These are phyloP conservation scores for Amphiprion percula DNA, from an alignment of 2,113 vertebrate species.

Conservation along the genomic window DNA sequence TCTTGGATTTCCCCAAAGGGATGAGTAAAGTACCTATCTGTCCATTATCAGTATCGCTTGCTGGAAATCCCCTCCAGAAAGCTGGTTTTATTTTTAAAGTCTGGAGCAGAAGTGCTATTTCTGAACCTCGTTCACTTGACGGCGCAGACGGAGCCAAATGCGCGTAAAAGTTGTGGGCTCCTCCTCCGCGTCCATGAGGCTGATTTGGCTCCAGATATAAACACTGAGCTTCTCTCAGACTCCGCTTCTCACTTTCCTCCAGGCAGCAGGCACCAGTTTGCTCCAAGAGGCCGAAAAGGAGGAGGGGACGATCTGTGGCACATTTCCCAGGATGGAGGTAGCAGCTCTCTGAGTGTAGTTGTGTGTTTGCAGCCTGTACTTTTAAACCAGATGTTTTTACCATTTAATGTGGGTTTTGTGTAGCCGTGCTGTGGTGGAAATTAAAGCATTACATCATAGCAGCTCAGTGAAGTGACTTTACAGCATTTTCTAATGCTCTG, in stretches of 20 bases:
- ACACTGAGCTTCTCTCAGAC: slow-evolving; percentile 50
- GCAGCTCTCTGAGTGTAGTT: slow-evolving; percentile 5
- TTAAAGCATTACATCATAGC: slow-evolving; percentile 22
- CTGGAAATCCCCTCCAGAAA: no score
- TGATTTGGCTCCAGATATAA: slow-evolving; percentile 70
- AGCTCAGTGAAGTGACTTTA: neutral
- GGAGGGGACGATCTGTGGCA: slow-evolving; percentile 31
- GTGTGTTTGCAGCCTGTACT: neutral
- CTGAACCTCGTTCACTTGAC: slow-evolving; percentile 18
- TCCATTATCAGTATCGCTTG: no score
- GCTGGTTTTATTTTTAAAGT: slow-evolving; percentile 59
- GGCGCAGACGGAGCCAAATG: neutral
- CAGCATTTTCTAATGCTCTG: neutral
- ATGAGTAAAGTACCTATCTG: no score
- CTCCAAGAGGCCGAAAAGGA: slow-evolving; percentile 11
- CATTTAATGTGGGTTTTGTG: slow-evolving; percentile 10
- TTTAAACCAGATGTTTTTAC: slow-evolving; percentile 36
- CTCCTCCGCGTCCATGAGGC: slow-evolving; percentile 50
- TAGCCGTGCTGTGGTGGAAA: slow-evolving; percentile 22
- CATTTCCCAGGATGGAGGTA: slow-evolving; percentile 76
- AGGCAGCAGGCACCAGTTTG: slow-evolving; percentile 5
- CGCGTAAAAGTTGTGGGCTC: slow-evolving; percentile 54
- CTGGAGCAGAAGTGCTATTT: neutral
- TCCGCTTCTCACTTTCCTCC: slow-evolving; percentile 24
- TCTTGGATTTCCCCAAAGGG: no score